Evolutionary conservation across 2,888 invertebrate species (phyloP).

Genomic region (Cryptocephalus moraei): DNA sequence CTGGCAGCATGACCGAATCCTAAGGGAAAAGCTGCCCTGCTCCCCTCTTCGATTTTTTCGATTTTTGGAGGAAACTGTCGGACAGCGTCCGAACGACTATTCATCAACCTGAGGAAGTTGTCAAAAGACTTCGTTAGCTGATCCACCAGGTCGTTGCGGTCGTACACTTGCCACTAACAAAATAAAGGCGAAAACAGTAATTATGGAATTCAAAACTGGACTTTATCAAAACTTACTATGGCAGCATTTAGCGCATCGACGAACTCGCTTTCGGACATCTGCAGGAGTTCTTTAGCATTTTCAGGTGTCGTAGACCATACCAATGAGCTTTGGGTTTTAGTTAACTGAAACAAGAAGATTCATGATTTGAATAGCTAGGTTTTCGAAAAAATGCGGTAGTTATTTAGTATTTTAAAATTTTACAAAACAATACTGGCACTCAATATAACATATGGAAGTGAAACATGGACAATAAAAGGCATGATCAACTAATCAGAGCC

Average conservation of each 20-base stretch:
- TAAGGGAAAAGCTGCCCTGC: constrained; percentile 84
- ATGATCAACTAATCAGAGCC: too few species aligned
- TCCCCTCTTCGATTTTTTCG: constrained; percentile 44
- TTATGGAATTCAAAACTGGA: background rate
- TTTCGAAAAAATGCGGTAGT: too few species aligned
- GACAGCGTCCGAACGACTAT: constrained; percentile 31
- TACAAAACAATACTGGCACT: too few species aligned
- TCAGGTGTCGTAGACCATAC: constrained; percentile 82
- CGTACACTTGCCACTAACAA: constrained; percentile 50
- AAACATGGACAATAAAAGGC: too few species aligned
- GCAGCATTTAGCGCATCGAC: constrained; percentile 82
- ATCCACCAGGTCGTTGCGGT: constrained; percentile 44
- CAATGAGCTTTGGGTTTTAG: constrained; percentile 69
- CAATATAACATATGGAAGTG: too few species aligned
- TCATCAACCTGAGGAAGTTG: constrained; percentile 35
- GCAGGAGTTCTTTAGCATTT: constrained; percentile 63
- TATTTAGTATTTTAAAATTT: too few species aligned
- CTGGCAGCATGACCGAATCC: constrained; percentile 82
- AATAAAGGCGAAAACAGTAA: background rate
- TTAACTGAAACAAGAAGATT: constrained; percentile 42
- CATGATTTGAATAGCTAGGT: too few species aligned
- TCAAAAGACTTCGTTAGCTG: constrained; percentile 45
- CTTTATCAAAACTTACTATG: constrained; percentile 46
- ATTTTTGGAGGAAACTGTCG: constrained; percentile 57
- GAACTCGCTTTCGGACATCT: constrained; percentile 67